These are phyloP conservation scores for Paratilapia polleni DNA, from an alignment of 2,113 vertebrate species.

Conservation along the genomic window DNA sequence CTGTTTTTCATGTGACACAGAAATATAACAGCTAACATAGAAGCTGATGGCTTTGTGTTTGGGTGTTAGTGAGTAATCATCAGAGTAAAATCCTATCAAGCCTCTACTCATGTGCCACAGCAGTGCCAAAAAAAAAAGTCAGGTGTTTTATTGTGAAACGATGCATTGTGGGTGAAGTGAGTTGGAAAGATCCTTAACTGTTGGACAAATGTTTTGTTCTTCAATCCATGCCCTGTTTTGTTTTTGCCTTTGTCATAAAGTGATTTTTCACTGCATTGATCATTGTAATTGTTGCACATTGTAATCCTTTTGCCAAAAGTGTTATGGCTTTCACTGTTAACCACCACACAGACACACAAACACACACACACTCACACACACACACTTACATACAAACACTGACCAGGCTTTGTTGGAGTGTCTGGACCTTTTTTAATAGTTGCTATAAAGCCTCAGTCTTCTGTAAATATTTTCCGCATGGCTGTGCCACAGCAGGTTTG, in stretches of 20 bases:
- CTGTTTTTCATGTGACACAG: conserved; percentile 1
- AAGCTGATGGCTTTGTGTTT: neutral
- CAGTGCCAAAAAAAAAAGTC: conserved; percentile 55
- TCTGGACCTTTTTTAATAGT: conserved; percentile 52
- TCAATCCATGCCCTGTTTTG: neutral
- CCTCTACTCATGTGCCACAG: conserved; percentile 9
- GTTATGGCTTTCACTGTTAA: conserved; percentile 72
- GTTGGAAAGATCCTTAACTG: neutral
- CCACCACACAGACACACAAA: conserved; percentile 32
- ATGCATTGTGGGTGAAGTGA: conserved; percentile 6
- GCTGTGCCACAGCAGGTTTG: conserved; percentile 61
- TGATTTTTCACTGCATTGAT: conserved; percentile 10
- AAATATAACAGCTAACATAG: neutral
- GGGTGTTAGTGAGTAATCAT: neutral
- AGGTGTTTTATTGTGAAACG: neutral
- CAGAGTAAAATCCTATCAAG: neutral
- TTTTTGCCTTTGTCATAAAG: neutral
- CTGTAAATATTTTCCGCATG: conserved; percentile 38
- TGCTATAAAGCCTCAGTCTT: conserved; percentile 12
- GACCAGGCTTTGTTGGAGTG: conserved; percentile 27
- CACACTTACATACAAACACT: conserved; percentile 15
- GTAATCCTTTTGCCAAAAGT: conserved; percentile 64
- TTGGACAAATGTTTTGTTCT: conserved; percentile 6
- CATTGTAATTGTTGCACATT: conserved; percentile 41
- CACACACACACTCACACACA: conserved; percentile 17